phyloP scores from a whole-genome alignment of 2,888 invertebrate genomes.

The Gari tellinella region DNA sequence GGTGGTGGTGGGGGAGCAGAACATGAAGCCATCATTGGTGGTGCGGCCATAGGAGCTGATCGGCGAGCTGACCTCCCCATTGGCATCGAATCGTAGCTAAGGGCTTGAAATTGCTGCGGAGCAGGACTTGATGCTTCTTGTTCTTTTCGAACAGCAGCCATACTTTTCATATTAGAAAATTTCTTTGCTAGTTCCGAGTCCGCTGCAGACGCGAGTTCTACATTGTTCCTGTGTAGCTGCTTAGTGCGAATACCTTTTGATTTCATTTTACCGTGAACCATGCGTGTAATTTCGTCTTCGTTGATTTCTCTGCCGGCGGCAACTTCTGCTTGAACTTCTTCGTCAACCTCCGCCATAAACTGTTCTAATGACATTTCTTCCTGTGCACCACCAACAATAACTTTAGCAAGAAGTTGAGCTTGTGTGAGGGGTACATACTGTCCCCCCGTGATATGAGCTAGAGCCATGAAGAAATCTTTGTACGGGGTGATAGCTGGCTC shows the following conservation, averaged over 20 bases:
- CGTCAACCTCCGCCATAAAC: conserved; percentile 76
- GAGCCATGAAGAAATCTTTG: conserved; percentile 78
- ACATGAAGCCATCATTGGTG: neutral
- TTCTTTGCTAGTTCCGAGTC: conserved; percentile 50
- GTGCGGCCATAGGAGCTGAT: neutral
- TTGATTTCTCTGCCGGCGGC: conserved; percentile 62
- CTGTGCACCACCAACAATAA: conserved; percentile 80
- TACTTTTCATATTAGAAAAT: conserved; percentile 45
- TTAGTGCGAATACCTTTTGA: conserved; percentile 57
- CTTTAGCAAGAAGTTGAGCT: conserved; percentile 72
- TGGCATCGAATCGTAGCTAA: neutral
- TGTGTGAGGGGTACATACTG: conserved; percentile 79
- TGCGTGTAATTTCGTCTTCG: conserved; percentile 57
- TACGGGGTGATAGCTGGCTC: conserved; percentile 75
- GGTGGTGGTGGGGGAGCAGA: neutral
- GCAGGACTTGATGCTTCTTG: neutral
- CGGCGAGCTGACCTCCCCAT: neutral
- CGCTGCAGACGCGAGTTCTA: conserved; percentile 28
- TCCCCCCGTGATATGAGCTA: conserved; percentile 80
- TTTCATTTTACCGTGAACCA: conserved; percentile 54
- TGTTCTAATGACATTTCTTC: conserved; percentile 81
- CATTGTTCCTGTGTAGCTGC: conserved; percentile 59
- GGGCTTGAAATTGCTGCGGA: neutral
- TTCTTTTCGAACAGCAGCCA: conserved; percentile 52
- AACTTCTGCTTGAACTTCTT: conserved; percentile 69